Percentiles rank a stretch among this genome's conserved stretches.
These are phyloP conservation scores for Pangasius krempfi DNA, from an alignment of 2,797 vertebrate species.

Conservation along the genomic window DNA sequence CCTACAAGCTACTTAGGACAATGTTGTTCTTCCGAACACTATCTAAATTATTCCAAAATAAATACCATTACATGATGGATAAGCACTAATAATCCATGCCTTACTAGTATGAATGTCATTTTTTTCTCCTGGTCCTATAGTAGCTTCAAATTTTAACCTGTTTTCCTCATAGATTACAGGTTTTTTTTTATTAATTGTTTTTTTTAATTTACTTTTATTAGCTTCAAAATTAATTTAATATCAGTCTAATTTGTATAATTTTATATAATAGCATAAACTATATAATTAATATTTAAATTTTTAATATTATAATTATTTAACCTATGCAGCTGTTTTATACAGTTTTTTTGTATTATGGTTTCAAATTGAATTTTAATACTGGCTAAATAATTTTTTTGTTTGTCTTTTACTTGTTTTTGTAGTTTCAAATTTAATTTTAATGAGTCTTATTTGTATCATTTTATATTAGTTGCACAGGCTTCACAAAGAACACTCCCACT, in stretches of 20 bases:
- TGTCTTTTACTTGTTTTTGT: not conserved
- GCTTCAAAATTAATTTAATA: not conserved
- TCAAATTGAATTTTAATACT: not conserved
- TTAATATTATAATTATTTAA: not conserved
- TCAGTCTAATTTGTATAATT: not conserved
- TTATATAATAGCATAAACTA: not conserved
- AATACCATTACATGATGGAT: conserved; percentile 70
- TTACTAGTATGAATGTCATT: not conserved
- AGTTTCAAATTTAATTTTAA: not conserved
- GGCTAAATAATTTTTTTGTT: not conserved
- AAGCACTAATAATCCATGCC: not conserved
- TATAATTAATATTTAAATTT: not conserved
- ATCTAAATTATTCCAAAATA: conserved; percentile 72
- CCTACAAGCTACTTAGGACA: conserved; percentile 61
- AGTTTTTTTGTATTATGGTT: not conserved
- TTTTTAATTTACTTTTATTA: not conserved
- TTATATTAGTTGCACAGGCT: no score
- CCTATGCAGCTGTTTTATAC: not conserved
- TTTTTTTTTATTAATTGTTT: not conserved
- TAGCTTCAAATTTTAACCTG: not conserved
- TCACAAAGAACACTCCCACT: not conserved
- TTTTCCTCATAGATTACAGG: not conserved
- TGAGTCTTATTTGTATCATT: not conserved
- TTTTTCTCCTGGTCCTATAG: no score
- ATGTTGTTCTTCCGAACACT: conserved; percentile 65